phyloP scores from a whole-genome alignment of 2,888 invertebrate genomes.

The Thera britannica region DNA sequence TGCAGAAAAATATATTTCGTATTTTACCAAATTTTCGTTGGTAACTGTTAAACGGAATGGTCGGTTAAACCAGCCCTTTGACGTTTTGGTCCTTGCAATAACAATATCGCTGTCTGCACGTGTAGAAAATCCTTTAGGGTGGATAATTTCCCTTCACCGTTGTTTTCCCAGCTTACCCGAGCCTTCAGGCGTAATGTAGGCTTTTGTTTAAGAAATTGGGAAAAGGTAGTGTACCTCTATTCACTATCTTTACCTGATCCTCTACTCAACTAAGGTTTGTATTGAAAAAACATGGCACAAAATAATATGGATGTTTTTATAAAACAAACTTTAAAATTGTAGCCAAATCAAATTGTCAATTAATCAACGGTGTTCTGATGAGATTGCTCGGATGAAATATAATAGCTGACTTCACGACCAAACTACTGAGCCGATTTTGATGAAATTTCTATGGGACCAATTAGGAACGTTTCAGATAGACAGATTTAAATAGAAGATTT shows the following conservation, averaged over 20 bases:
- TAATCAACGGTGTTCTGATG: too few species aligned
- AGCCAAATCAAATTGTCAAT: too few species aligned
- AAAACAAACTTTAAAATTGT: too few species aligned
- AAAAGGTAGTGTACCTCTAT: conserved; percentile 47
- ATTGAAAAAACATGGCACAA: not conserved
- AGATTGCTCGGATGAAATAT: too few species aligned
- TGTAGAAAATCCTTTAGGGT: conserved; percentile 42
- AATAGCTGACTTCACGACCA: too few species aligned
- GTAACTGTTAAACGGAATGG: too few species aligned
- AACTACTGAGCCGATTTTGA: too few species aligned
- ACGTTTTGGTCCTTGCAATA: not conserved
- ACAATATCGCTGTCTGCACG: not conserved
- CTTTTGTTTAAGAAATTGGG: conserved; percentile 53
- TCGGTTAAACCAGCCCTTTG: not conserved
- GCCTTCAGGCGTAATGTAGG: conserved; percentile 41
- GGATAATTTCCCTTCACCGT: conserved; percentile 56
- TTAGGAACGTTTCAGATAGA: too few species aligned
- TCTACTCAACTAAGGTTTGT: not conserved
- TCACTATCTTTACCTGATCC: conserved; percentile 21
- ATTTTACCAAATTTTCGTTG: too few species aligned
- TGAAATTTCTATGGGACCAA: too few species aligned
- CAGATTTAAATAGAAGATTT: too few species aligned
- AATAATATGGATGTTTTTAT: not conserved
- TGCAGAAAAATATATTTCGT: too few species aligned
- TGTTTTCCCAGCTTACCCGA: conserved; percentile 53